phyloP scores from a whole-genome alignment of 2,797 vertebrate genomes.

The Calcarius lapponicus region DNA sequence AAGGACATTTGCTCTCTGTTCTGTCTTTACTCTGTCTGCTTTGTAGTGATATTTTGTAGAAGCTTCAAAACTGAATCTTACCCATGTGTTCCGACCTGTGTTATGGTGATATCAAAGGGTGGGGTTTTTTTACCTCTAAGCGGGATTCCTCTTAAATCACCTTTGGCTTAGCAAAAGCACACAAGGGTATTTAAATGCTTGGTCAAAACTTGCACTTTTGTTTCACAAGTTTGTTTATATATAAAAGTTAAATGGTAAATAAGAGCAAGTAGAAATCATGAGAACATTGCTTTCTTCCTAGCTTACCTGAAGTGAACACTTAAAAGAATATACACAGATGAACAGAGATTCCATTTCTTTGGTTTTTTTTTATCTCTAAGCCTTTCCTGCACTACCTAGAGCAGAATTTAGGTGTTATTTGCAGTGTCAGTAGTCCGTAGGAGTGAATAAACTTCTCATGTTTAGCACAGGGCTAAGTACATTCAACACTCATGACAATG shows the following conservation, averaged over 20 bases:
- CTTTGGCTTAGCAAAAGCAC: not conserved
- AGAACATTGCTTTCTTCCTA: not conserved
- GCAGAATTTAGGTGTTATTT: not conserved
- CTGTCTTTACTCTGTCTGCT: not conserved
- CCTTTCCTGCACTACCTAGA: not conserved
- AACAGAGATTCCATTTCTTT: not conserved
- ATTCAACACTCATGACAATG: not conserved
- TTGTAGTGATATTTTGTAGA: not conserved
- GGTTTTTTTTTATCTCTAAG: not conserved
- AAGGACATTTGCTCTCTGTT: not conserved
- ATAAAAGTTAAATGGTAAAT: not conserved
- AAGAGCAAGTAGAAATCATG: not conserved
- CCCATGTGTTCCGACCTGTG: not conserved
- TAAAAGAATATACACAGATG: not conserved
- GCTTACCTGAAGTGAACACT: not conserved
- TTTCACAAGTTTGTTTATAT: not conserved
- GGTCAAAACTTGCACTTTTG: not conserved
- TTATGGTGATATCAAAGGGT: not conserved
- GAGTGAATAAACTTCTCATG: not conserved
- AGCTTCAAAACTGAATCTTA: not conserved
- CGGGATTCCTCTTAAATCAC: not conserved
- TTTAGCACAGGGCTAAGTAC: not conserved
- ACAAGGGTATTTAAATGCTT: not conserved
- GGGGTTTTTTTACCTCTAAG: not conserved
- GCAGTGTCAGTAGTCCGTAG: not conserved